Evolutionary conservation across 2,797 vertebrate genomes (phyloP).

Genomic region (Tragelaphus eurycerus): DNA sequence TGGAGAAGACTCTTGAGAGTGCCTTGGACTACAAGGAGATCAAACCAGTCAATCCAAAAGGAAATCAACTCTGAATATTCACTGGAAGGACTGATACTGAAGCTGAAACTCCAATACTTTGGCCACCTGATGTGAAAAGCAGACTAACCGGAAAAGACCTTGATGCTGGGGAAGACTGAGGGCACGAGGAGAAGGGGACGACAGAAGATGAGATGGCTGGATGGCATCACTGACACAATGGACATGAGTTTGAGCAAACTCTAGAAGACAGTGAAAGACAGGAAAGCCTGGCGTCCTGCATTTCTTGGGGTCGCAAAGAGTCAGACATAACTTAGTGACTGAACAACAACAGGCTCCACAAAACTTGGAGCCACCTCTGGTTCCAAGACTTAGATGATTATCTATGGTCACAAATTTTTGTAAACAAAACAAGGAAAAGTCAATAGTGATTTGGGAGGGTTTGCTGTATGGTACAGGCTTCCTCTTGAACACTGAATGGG

Average conservation of each 20-base stretch:
- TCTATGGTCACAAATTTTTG: not conserved
- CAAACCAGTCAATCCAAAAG: not conserved
- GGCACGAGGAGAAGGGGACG: not conserved
- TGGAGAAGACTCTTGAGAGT: not conserved
- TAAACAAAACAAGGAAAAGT: constrained; percentile 35
- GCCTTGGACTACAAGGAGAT: not conserved
- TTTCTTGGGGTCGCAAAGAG: not conserved
- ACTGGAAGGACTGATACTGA: not conserved
- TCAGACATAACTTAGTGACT: not conserved
- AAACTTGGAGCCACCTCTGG: not conserved
- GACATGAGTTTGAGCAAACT: not conserved
- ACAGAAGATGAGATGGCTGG: not conserved
- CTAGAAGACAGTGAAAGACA: not conserved
- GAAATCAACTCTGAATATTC: not conserved
- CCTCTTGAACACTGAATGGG: not conserved
- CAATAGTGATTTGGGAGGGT: not conserved
- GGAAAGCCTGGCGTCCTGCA: not conserved
- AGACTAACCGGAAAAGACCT: not conserved
- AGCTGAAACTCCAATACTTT: not conserved
- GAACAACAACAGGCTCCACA: not conserved
- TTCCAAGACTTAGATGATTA: not conserved
- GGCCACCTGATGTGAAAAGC: not conserved
- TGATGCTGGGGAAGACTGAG: not conserved
- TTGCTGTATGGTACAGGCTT: not conserved
- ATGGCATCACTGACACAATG: not conserved